Conservation (phyloP, 2,797 vertebrate genomes). For the Neosalanx taihuensis region DNA sequence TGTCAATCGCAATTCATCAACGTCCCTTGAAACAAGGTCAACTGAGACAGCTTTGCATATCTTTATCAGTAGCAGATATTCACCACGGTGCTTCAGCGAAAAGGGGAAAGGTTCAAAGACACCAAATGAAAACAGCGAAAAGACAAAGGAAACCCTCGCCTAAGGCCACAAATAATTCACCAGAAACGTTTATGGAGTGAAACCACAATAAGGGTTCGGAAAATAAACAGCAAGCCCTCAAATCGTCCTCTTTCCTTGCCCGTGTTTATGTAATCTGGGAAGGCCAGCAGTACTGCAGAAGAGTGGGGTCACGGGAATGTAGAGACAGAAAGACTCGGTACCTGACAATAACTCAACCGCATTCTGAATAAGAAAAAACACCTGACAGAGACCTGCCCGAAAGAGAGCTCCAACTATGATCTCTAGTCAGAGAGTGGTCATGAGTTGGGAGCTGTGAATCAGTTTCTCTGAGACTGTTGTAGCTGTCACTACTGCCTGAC, state of each 20-base stretch:
- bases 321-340: slow-evolving; percentile 20
- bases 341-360: slow-evolving; percentile 22
- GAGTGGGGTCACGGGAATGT: slow-evolving; percentile 4
- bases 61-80: slow-evolving; percentile 28
- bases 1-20: slow-evolving; percentile 15
- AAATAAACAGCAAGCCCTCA: slow-evolving; percentile 52
- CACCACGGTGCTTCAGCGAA: slow-evolving; percentile 25
- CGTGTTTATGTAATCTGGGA: slow-evolving; percentile 56
- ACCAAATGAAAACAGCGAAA: slow-evolving; percentile 57
- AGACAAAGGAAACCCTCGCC: slow-evolving; percentile 54
- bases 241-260: slow-evolving; percentile 50
- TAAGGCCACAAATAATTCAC: slow-evolving; percentile 31
- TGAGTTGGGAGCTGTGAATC: too few relatives aligned
- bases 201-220: slow-evolving; percentile 59
- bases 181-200: slow-evolving; percentile 59
- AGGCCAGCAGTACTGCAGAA: slow-evolving; percentile 20
- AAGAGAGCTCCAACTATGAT: slow-evolving; percentile 31
- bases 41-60: slow-evolving; percentile 34
- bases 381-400: slow-evolving; percentile 12
- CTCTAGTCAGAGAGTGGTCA: too few relatives aligned
- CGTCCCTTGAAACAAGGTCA: slow-evolving; percentile 15
- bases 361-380: not conserved
- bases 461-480: too few relatives aligned
- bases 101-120: slow-evolving; percentile 29
- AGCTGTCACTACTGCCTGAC: too few relatives aligned